Base-by-base conservation (phyloP, 1,140 invertebrate species). In the Mactra quadrangularis region DNA sequence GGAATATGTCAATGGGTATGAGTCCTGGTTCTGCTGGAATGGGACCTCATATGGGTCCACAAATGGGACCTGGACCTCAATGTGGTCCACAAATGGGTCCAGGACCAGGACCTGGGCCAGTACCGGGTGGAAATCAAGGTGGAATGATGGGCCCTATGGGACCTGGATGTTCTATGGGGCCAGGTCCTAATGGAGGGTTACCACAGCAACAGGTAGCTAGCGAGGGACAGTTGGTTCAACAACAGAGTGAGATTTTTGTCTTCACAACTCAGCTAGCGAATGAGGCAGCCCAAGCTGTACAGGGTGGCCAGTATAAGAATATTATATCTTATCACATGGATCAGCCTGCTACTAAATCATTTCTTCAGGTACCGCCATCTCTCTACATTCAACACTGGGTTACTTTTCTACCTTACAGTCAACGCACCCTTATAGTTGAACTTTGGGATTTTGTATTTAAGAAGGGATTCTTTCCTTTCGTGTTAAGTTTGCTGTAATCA, bases 161-260 rank as follows among this genome's bases (percentile, higher is more conserved):
- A 11, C 75, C 75, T 0, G 52, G 52, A 52, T 59, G 75, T 11
- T 60, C 60, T 13, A 70, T 57, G 52, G 75, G 75, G 25, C 84
- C 62, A 22, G 66, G 45, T n/a, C 75, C 55, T 50, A 81, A 64
- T 52, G 68, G 25, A 45, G 74, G 50, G 9, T 75, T 59, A n/a
- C 71, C 11, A 19, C 83, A 78, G 11, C 57, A 84, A 27, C 82
- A 81, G 50, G 83, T 83, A 33, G 72, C 84, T 50, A 84, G 72
- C 52, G 85, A 89, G 41, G 68, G 75, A 66, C 76, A 85, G 19
- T 90, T 92, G 68, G 88, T 92, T 96, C 97, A 98, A 94, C 98
- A 99, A 92, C 97, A 98, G 93, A 99, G 97, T 94, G 98, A 99
- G 93, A 98, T 99, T 90, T 99, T 98, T 95, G 98, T 99, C 70